Conservation (phyloP, 2,888 invertebrate genomes). For the Lymantria dispar region DNA sequence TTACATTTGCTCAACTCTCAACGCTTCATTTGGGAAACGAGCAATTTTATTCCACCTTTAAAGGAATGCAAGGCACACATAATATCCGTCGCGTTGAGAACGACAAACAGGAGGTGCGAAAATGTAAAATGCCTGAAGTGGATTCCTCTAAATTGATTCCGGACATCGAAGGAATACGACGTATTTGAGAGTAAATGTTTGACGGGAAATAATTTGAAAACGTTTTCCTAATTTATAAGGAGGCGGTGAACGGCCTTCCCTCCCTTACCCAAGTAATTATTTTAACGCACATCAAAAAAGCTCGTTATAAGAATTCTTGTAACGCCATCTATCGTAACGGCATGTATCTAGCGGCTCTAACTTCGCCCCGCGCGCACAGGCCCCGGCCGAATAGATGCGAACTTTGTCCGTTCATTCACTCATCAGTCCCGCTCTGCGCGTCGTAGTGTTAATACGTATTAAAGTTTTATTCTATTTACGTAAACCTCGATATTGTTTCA, state of each 20-base stretch:
- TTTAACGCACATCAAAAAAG: slow-evolving; percentile 33
- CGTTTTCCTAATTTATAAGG: slow-evolving; percentile 69
- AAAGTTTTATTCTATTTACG: slow-evolving; percentile 31
- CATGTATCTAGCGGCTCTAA: slow-evolving; percentile 4
- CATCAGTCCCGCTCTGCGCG: slow-evolving; percentile 67
- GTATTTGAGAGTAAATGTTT: slow-evolving; percentile 68
- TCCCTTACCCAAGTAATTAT: slow-evolving; percentile 43
- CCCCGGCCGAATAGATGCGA: slow-evolving; percentile 29
- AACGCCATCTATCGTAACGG: slow-evolving; percentile 61
- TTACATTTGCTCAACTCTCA: slow-evolving; percentile 47
- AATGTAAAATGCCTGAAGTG: slow-evolving; percentile 64
- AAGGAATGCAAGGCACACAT: slow-evolving; percentile 70
- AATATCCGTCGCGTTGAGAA: slow-evolving; percentile 67
- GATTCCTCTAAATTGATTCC: slow-evolving; percentile 73
- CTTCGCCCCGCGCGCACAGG: slow-evolving; percentile 33
- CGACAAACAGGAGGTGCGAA: slow-evolving; percentile 57
- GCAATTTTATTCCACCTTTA: slow-evolving; percentile 38
- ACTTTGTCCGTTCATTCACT: slow-evolving; percentile 60
- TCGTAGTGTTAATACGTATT: slow-evolving; percentile 35
- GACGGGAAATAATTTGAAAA: slow-evolving; percentile 68
- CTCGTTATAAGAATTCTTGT: slow-evolving; percentile 25
- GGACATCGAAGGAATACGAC: slow-evolving; percentile 63
- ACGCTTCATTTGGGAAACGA: slow-evolving; percentile 40
- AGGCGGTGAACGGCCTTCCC: slow-evolving; percentile 38
- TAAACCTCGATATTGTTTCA: slow-evolving; percentile 69